These are phyloP conservation scores for Synodontis membranacea DNA, from an alignment of 2,113 vertebrate genomes.

Conservation along the genomic window DNA sequence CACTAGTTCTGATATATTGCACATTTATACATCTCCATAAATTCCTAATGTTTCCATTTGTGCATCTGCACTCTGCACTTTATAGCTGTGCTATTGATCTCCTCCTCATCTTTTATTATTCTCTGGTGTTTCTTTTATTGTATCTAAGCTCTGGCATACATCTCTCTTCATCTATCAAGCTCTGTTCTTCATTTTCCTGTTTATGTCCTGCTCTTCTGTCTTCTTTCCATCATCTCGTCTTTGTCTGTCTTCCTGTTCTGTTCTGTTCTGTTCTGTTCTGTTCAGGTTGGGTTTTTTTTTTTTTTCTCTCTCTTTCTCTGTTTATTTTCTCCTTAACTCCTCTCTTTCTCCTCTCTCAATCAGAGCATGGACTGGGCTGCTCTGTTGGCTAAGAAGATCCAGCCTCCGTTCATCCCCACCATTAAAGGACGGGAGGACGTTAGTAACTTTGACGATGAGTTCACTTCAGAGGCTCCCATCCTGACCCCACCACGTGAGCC, in stretches of 20 bases:
- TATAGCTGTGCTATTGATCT: neutral
- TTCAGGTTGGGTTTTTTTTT: neutral
- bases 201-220: conserved; percentile 8
- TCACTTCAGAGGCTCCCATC: conserved; percentile 89
- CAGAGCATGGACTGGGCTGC: conserved; percentile 92
- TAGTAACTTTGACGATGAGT: conserved; percentile 91
- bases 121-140: neutral
- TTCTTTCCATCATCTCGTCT: conserved; percentile 8
- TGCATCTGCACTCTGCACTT: neutral
- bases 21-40: neutral
- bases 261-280: neutral
- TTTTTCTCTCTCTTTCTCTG: neutral
- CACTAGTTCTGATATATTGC: neutral
- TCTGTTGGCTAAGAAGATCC: conserved; percentile 86
- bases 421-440: conserved; percentile 86
- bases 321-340: neutral
- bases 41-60: neutral
- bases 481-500: conserved; percentile 88
- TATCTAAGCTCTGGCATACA: neutral
- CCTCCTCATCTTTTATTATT: neutral
- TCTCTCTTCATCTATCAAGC: neutral
- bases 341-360: conserved; percentile 36
- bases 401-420: conserved; percentile 84
- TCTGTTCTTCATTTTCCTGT: neutral
- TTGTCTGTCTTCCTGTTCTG: neutral